A percentile compares a stretch with the other conserved stretches of the same genome.
These are phyloP conservation scores for Holothuria glaberrima DNA, from an alignment of 35 echinoderm and acorn worm genomes.

Conservation along the genomic window DNA sequence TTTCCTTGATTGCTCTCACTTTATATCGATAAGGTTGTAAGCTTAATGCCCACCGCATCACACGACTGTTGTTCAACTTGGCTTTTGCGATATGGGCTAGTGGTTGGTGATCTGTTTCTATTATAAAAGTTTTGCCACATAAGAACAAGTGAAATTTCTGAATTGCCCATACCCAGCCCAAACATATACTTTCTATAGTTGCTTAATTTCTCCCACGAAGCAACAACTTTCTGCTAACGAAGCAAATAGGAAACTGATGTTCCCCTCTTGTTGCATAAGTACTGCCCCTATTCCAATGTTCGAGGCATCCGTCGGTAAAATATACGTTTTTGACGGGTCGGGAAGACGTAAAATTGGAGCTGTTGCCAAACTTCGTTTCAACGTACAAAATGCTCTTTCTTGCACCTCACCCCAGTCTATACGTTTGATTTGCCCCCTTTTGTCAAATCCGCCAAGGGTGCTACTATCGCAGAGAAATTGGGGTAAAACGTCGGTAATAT, in stretches of 20 bases:
- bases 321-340: slow-evolving; percentile 40
- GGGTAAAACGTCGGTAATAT: background rate
- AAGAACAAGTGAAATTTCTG: slow-evolving; percentile 31
- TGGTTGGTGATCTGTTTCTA: slow-evolving; percentile 54
- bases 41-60: slow-evolving; percentile 45
- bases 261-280: slow-evolving; percentile 46
- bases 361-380: slow-evolving; percentile 52
- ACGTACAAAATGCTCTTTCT: slow-evolving; percentile 52
- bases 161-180: slow-evolving; percentile 34
- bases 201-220: slow-evolving; percentile 2
- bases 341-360: slow-evolving; percentile 63
- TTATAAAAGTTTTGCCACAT: slow-evolving; percentile 26
- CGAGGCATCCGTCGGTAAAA: slow-evolving; percentile 60
- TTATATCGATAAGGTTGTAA: slow-evolving; percentile 42
- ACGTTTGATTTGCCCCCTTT: slow-evolving; percentile 28
- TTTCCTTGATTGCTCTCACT: slow-evolving; percentile 18
- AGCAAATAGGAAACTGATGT: slow-evolving; percentile 54
- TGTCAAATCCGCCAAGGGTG: background rate
- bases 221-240: slow-evolving; percentile 66
- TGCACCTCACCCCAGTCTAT: slow-evolving; percentile 41
- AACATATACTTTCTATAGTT: slow-evolving; percentile 27
- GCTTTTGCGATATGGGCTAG: background rate
- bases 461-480: background rate
- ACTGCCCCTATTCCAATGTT: slow-evolving; percentile 59
- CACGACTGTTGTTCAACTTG: slow-evolving; percentile 15